Base-by-base conservation (phyloP, 2,113 vertebrate species). In the Python bivittatus region DNA sequence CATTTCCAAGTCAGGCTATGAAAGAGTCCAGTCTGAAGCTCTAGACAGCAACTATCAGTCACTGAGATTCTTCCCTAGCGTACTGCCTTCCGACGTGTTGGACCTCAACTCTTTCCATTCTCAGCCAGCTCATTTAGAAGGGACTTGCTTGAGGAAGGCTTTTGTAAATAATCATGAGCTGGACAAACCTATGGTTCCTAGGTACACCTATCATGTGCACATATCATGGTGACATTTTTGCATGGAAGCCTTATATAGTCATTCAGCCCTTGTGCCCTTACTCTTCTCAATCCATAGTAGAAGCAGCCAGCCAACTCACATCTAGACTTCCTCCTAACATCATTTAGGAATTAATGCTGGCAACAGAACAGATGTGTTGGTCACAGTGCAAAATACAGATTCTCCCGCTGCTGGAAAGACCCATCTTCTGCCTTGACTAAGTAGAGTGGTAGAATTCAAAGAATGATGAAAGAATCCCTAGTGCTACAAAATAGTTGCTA, bases 401-500 rank as follows among this genome's bases (percentile, higher is more conserved):
- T 56, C 53, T 48, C 38, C 86, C 58, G 6, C 48, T 33, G 11
- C 58, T n/a, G 53, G 64, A 25, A 42, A 11, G 53, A 88, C 27
- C 68, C 6, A 58, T 42, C 17, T 48, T 60, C 68, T 61, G 44
- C 91, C 79, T 89, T 89, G 91, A 89, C 91, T 89, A 79, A 84
- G 88, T 52, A 92, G 57, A 42, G 23, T 72, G 25, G 13, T n/a
- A 58, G 38, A 84, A 22, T 58, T 5, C 29, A 79, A n/a, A 79
- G 86, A 20, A 83, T 22, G 20, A 15, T 89, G 44, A 61, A 92
- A 85, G 87, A 92, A 89, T 87, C 89, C 23, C 72, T 72, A 61
- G 87, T 54, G 15, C 91, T 89, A 89, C 57, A 22, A 42, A 92
- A 84, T 64, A 84, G 38, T 89, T 84, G 27, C 29, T 44, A 29